A percentile compares a stretch with the other conserved stretches of the same genome.
Conservation (phyloP, 2,888 invertebrate species). For the Tiliacea citrago region DNA sequence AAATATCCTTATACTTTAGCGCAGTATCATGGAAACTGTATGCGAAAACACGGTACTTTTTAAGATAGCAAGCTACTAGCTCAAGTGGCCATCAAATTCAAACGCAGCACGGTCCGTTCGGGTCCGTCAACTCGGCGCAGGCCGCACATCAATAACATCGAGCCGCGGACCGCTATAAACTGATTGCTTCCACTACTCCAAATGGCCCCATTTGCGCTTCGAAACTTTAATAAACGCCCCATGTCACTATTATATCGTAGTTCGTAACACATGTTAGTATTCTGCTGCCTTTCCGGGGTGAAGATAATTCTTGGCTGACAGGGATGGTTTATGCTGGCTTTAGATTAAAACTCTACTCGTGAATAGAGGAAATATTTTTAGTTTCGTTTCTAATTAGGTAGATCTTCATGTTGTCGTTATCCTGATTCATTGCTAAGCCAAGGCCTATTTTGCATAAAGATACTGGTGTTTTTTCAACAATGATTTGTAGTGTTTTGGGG, state of each 20-base stretch:
- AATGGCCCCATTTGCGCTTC: slow-evolving; percentile 72
- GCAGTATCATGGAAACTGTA: not conserved
- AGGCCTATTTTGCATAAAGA: not conserved
- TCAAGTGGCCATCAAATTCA: slow-evolving; percentile 47
- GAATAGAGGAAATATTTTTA: slow-evolving; percentile 29
- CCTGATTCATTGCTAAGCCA: not conserved
- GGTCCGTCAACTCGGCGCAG: slow-evolving; percentile 73
- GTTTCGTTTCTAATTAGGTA: slow-evolving; percentile 36
- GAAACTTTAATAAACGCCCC: slow-evolving; percentile 64
- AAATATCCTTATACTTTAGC: slow-evolving; percentile 4
- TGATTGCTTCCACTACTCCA: slow-evolving; percentile 80
- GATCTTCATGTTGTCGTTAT: slow-evolving; percentile 11
- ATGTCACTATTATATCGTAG: slow-evolving; percentile 57
- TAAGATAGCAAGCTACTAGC: slow-evolving; percentile 32
- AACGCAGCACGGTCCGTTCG: slow-evolving; percentile 71
- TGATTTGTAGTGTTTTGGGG: not conserved
- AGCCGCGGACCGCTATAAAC: slow-evolving; percentile 82
- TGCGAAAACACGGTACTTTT: not conserved
- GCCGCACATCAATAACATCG: slow-evolving; percentile 84
- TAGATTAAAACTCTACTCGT: slow-evolving; percentile 4
- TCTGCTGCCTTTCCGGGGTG: slow-evolving; percentile 49
- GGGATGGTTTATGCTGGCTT: slow-evolving; percentile 31
- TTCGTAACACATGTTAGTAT: slow-evolving; percentile 53
- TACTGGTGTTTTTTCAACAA: not conserved
- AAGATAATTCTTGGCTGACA: slow-evolving; percentile 40